phyloP scores from a whole-genome alignment of 1,140 invertebrate species.

The Calephelis virginiensis region DNA sequence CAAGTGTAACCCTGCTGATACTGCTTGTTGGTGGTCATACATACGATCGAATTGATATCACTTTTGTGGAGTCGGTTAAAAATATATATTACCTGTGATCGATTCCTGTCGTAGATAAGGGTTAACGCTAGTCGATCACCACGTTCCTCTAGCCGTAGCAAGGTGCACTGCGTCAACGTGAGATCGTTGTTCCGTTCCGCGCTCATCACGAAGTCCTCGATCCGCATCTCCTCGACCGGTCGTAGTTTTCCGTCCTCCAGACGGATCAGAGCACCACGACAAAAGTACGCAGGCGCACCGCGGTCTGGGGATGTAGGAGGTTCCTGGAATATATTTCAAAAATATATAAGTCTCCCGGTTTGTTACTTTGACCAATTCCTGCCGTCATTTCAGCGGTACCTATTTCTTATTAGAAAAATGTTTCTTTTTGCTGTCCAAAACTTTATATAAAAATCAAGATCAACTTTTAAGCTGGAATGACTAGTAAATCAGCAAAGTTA shows the following conservation, averaged over 20 bases:
- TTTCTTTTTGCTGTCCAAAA: too few relatives aligned
- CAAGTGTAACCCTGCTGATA: too few relatives aligned
- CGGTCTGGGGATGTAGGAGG: slow-evolving; percentile 57
- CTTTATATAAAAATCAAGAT: too few relatives aligned
- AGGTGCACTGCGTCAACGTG: slow-evolving; percentile 83
- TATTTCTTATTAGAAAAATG: too few relatives aligned
- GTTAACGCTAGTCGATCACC: slow-evolving; percentile 80
- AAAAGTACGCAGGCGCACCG: slow-evolving; percentile 76
- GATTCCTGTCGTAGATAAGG: slow-evolving; percentile 83
- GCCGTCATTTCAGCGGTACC: too few relatives aligned
- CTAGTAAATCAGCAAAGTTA: too few relatives aligned
- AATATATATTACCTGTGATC: slow-evolving; percentile 62
- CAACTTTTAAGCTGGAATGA: too few relatives aligned
- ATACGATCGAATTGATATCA: too few relatives aligned
- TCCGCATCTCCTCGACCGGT: slow-evolving; percentile 88
- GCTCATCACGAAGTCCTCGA: slow-evolving; percentile 85
- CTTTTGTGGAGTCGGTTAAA: too few relatives aligned
- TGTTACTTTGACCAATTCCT: too few relatives aligned
- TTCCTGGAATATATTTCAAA: slow-evolving; percentile 46
- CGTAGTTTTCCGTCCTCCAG: slow-evolving; percentile 87
- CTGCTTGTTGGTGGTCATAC: too few relatives aligned
- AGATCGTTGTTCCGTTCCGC: slow-evolving; percentile 81
- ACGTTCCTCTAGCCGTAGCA: slow-evolving; percentile 81
- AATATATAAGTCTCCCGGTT: background rate
- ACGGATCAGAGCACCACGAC: slow-evolving; percentile 85